Evolutionary conservation across 2,888 invertebrate genomes (phyloP).

Genomic region (Fabriciana adippe): DNA sequence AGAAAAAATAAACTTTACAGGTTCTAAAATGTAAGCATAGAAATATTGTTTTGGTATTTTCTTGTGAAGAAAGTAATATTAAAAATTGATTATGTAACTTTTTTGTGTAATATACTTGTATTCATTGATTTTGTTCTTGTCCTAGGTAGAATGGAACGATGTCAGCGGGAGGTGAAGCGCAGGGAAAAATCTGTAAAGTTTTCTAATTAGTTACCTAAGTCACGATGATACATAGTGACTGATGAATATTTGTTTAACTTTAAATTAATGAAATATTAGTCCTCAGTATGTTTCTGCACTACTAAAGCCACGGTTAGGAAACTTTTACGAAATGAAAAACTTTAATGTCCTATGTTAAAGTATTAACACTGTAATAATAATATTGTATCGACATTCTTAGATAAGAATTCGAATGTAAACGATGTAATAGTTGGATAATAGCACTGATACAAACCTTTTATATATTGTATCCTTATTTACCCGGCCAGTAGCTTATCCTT

Average conservation of each 20-base stretch:
- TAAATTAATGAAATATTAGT: not conserved
- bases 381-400: no score
- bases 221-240: conserved; percentile 39
- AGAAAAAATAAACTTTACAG: no score
- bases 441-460: not conserved
- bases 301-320: no score
- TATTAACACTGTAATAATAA: not conserved
- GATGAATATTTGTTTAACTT: not conserved
- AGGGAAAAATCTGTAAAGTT: conserved; percentile 42
- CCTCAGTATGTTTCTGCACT: no score
- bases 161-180: conserved; percentile 56
- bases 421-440: not conserved
- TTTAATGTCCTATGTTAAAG: not conserved
- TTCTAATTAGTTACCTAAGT: conserved; percentile 40
- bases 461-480: not conserved
- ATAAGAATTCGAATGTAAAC: no score
- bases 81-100: not conserved
- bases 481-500: conserved; percentile 10
- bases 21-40: no score
- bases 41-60: no score
- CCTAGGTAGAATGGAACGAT: conserved; percentile 62
- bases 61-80: no score
- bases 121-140: conserved; percentile 52
- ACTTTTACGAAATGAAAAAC: no score
- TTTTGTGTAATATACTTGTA: not conserved